These are phyloP conservation scores for Neodiprion virginianus DNA, from an alignment of 1,140 invertebrate species.

Conservation along the genomic window DNA sequence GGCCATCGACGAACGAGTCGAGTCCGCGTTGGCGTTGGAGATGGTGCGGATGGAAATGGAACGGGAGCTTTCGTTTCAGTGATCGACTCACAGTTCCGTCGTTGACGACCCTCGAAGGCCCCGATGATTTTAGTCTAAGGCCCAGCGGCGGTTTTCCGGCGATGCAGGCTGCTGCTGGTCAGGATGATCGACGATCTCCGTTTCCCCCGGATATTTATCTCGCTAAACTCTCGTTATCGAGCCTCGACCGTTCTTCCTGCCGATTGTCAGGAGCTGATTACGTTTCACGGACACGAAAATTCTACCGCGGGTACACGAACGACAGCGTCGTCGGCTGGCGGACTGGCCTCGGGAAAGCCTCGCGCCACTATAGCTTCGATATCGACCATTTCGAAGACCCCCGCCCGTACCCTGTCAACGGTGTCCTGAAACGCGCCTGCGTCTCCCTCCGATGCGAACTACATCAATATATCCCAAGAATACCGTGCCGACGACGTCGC, in stretches of 20 bases:
- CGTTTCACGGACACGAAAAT: no score
- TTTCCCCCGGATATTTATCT: no score
- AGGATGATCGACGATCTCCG: no score
- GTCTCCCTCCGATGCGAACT: neutral
- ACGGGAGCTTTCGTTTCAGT: no score
- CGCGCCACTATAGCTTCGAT: conserved; percentile 56
- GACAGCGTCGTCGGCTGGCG: conserved; percentile 4
- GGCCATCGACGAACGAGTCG: conserved; percentile 32
- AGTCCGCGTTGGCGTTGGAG: neutral
- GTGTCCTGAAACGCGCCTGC: conserved; percentile 31
- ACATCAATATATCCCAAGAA: neutral
- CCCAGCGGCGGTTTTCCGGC: no score
- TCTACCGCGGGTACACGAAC: no score
- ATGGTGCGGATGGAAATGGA: no score
- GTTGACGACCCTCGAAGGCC: no score
- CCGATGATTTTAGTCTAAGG: neutral
- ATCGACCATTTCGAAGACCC: conserved; percentile 55
- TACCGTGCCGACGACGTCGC: neutral
- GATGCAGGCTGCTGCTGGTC: no score
- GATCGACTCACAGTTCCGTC: no score
- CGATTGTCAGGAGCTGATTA: neutral
- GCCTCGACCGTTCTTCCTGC: conserved; percentile 9
- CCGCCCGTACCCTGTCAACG: conserved; percentile 42
- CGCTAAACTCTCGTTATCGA: neutral
- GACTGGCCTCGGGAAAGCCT: conserved; percentile 48